These are phyloP conservation scores for Eclectus roratus DNA, from an alignment of 2,113 vertebrate genomes.

Conservation along the genomic window DNA sequence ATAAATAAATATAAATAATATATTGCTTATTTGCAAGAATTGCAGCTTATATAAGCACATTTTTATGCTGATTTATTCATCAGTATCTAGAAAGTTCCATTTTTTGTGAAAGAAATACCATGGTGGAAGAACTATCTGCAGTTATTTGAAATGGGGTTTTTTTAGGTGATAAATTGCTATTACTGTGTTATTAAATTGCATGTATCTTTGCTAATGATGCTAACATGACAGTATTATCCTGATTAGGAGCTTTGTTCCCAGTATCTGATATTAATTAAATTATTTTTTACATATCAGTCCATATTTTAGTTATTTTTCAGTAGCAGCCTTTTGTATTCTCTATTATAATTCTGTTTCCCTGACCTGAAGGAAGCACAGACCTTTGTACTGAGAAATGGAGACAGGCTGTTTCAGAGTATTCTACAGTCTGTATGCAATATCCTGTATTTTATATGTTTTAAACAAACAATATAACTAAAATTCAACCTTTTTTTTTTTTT, in stretches of 20 bases:
- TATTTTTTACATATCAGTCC: not conserved
- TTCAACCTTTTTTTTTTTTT: not conserved
- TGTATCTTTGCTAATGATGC: not conserved
- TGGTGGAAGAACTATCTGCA: not conserved
- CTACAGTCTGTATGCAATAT: not conserved
- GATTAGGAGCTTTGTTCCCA: not conserved
- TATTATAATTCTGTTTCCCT: not conserved
- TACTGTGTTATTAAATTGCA: not conserved
- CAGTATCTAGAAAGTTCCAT: not conserved
- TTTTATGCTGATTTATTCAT: not conserved
- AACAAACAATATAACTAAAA: not conserved
- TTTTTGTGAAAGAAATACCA: not conserved
- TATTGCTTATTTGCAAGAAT: not conserved
- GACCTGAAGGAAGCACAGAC: not conserved
- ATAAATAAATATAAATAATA: not conserved
- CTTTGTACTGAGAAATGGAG: not conserved
- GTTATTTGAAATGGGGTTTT: fast-evolving
- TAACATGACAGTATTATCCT: not conserved
- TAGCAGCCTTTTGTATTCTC: not conserved
- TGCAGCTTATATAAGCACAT: not conserved
- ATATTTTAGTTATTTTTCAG: not conserved
- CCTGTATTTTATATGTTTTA: not conserved
- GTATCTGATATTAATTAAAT: not conserved
- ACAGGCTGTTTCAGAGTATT: not conserved
- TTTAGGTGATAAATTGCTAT: not conserved